These are phyloP conservation scores for Ichneumon xanthorius DNA, from an alignment of 2,888 invertebrate species.

Conservation along the genomic window DNA sequence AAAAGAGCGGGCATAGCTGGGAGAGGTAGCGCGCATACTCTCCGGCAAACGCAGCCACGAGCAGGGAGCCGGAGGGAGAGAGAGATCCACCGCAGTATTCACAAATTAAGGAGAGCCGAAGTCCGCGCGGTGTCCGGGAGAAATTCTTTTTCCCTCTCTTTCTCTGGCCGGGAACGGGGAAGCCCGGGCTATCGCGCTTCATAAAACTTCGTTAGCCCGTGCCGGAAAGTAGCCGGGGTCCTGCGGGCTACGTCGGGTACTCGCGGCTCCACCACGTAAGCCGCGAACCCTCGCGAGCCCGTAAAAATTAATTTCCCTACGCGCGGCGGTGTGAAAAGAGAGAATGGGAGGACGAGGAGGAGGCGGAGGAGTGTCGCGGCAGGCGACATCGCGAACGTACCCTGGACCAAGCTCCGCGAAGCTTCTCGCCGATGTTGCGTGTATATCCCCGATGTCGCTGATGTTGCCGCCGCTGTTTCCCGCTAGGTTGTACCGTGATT, in stretches of 20 bases:
- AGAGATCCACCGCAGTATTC: constrained; percentile 75
- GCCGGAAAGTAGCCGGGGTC: constrained; percentile 63
- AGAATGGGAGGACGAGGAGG: constrained; percentile 39
- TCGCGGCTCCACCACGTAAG: constrained; percentile 50
- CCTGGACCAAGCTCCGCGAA: constrained; percentile 26
- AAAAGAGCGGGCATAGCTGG: constrained; percentile 62
- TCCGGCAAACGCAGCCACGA: constrained; percentile 4
- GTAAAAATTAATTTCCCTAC: constrained; percentile 78
- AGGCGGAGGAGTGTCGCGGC: constrained; percentile 63
- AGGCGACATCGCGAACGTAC: constrained; percentile 40
- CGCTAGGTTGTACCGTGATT: constrained; percentile 47
- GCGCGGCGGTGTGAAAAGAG: constrained; percentile 26
- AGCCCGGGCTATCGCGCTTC: constrained; percentile 82
- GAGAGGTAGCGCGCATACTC: constrained; percentile 54
- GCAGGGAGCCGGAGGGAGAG: not conserved
- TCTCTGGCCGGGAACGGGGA: constrained; percentile 65
- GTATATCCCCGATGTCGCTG: constrained; percentile 9
- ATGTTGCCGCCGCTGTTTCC: constrained; percentile 2
- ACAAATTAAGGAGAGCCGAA: constrained; percentile 84
- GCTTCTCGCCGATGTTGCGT: constrained; percentile 27
- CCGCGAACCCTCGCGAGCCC: constrained; percentile 40
- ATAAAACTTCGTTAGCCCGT: constrained; percentile 83
- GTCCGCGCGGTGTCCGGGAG: constrained; percentile 70
- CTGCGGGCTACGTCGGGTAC: not conserved
- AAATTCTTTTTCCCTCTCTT: constrained; percentile 46